Evolutionary conservation across 1,140 invertebrate species (phyloP).

Genomic region (Plectus sambesii): DNA sequence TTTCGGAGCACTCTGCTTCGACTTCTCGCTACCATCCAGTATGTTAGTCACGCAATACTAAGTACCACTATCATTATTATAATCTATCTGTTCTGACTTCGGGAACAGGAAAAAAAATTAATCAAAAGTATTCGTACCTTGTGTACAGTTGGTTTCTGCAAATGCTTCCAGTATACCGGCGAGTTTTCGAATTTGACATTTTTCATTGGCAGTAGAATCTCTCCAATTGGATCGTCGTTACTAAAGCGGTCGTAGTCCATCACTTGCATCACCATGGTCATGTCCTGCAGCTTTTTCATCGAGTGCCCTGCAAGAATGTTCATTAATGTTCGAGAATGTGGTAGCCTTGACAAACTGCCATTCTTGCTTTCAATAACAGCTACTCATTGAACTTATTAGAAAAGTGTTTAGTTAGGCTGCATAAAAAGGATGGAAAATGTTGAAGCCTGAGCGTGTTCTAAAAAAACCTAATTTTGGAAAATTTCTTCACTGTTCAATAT

Average conservation of each 20-base stretch:
- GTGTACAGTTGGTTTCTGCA: conserved; percentile 35
- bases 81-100: too few species aligned
- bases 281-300: conserved; percentile 77
- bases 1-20: too few species aligned
- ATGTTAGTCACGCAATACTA: not conserved
- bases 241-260: conserved; percentile 92
- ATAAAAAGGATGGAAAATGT: too few species aligned
- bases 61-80: too few species aligned
- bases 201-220: conserved; percentile 78
- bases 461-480: too few species aligned
- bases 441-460: too few species aligned
- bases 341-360: too few species aligned
- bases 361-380: conserved; percentile 11
- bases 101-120: too few species aligned
- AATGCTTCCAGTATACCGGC: conserved; percentile 40
- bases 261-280: conserved; percentile 80
- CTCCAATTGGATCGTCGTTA: conserved; percentile 86
- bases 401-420: too few species aligned
- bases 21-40: too few species aligned
- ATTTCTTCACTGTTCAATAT: too few species aligned
- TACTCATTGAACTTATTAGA: conserved; percentile 6
- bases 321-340: too few species aligned
- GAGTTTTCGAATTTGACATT: conserved; percentile 57
- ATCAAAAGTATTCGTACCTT: conserved; percentile 17
- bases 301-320: conserved; percentile 72